A percentile compares a stretch with the other conserved stretches of the same genome.
These are phyloP conservation scores for Platichthys flesus DNA, from an alignment of 2,113 vertebrate species.

Conservation along the genomic window DNA sequence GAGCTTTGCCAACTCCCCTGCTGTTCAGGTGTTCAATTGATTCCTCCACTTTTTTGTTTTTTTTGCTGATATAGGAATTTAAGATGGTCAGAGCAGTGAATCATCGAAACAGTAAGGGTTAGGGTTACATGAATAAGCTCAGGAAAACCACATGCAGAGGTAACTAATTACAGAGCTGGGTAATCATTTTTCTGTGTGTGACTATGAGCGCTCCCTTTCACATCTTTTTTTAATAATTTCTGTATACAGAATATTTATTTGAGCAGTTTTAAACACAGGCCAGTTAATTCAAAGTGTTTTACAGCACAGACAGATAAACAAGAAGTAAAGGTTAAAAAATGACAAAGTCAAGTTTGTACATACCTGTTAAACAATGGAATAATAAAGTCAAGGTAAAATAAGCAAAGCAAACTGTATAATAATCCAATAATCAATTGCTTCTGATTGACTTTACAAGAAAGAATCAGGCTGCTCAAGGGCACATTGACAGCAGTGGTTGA, in stretches of 20 bases:
- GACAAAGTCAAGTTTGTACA: not conserved
- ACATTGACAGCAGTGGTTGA: constrained; percentile 6
- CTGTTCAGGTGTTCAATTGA: too few species aligned
- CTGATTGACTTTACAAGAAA: not conserved
- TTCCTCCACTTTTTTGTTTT: not conserved
- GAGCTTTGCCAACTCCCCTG: too few species aligned
- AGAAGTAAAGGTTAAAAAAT: not conserved
- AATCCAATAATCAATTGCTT: not conserved
- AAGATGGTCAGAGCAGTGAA: not conserved
- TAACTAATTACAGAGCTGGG: not conserved
- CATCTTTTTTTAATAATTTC: not conserved
- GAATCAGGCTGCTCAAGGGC: constrained; percentile 11
- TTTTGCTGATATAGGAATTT: not conserved
- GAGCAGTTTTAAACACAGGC: not conserved
- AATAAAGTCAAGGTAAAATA: too few species aligned
- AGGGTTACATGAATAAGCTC: too few species aligned
- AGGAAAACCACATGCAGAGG: too few species aligned
- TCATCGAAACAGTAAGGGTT: not conserved
- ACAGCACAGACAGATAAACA: too few species aligned
- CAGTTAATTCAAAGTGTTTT: not conserved
- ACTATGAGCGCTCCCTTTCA: not conserved
- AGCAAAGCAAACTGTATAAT: not conserved
- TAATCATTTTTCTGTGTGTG: not conserved
- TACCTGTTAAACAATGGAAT: not conserved
- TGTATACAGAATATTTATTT: not conserved